phyloP scores from a whole-genome alignment of 2,113 vertebrate species.

The Scatophagus argus region DNA sequence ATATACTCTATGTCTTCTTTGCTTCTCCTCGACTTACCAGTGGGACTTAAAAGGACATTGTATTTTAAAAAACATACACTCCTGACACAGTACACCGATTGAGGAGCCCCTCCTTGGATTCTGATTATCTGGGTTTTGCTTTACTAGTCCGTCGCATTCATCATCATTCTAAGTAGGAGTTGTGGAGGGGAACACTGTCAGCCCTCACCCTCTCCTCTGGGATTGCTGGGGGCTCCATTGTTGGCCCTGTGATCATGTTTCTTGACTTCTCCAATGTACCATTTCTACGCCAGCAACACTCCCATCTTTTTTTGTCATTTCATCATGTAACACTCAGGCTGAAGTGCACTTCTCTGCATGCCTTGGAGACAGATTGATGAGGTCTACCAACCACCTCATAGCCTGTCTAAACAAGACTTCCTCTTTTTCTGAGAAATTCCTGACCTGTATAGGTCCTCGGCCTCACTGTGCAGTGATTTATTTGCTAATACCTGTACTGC shows the following conservation, averaged over 20 bases:
- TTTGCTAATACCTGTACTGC: neutral
- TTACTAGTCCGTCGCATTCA: constrained; percentile 21
- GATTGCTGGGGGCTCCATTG: constrained; percentile 18
- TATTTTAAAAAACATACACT: neutral
- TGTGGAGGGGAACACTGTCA: constrained; percentile 26
- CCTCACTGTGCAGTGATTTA: neutral
- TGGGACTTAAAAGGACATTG: neutral
- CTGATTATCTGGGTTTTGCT: constrained; percentile 1
- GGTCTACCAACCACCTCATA: neutral
- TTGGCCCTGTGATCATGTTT: constrained; percentile 21
- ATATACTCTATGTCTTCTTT: constrained; percentile 4
- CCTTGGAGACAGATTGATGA: constrained; percentile 35
- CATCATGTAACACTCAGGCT: constrained; percentile 14
- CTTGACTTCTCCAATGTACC: constrained; percentile 19
- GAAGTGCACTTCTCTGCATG: constrained; percentile 1
- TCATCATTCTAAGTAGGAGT: constrained; percentile 25
- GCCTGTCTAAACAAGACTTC: constrained; percentile 13
- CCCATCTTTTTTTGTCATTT: constrained; percentile 15
- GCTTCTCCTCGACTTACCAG: neutral
- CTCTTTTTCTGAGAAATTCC: constrained; percentile 10
- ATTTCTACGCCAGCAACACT: constrained; percentile 21
- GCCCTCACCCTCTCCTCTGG: constrained; percentile 16
- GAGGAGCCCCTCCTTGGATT: neutral
- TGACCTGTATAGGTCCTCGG: neutral
- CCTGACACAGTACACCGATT: neutral